Evolutionary conservation across 2,113 vertebrate species (phyloP).

Genomic region (Dissostichus mawsoni): DNA sequence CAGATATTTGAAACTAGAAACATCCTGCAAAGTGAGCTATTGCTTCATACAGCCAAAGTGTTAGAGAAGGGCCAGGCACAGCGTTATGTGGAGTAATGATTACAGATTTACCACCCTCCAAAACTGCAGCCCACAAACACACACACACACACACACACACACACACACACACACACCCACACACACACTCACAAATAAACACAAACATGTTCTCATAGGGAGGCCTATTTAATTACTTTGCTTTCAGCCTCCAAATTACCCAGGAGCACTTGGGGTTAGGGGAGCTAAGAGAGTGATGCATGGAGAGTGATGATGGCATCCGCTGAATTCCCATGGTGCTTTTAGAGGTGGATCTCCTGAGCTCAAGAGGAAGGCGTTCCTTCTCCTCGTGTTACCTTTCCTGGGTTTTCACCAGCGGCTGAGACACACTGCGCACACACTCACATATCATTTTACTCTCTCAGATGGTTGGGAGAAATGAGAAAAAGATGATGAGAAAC

Average conservation of each 20-base stretch:
- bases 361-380: slow-evolving; percentile 52
- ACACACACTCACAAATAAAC: slow-evolving; percentile 48
- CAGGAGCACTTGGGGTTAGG: slow-evolving; percentile 73
- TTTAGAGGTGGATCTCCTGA: slow-evolving; percentile 67
- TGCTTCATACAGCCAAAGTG: slow-evolving; percentile 36
- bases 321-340: slow-evolving; percentile 71
- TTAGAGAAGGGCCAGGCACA: slow-evolving; percentile 14
- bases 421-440: slow-evolving; percentile 20
- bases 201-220: slow-evolving; percentile 70
- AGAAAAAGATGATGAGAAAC: slow-evolving; percentile 22
- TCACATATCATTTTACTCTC: slow-evolving; percentile 41
- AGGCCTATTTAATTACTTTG: slow-evolving; percentile 82
- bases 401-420: slow-evolving; percentile 34
- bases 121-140: slow-evolving; percentile 1
- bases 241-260: slow-evolving; percentile 79
- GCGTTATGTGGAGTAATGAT: slow-evolving; percentile 54
- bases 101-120: slow-evolving; percentile 53
- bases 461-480: slow-evolving; percentile 29
- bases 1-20: slow-evolving; percentile 13
- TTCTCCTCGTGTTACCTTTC: slow-evolving; percentile 37
- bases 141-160: too few relatives aligned
- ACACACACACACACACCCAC: slow-evolving; percentile 4
- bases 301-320: slow-evolving; percentile 73
- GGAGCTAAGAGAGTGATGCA: slow-evolving; percentile 64
- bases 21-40: slow-evolving; percentile 37